Evolutionary conservation across 2,888 invertebrate species (phyloP), one percentile per base, ranked within the genome.

Genomic region (Cryptocheilus praepositus): DNA sequence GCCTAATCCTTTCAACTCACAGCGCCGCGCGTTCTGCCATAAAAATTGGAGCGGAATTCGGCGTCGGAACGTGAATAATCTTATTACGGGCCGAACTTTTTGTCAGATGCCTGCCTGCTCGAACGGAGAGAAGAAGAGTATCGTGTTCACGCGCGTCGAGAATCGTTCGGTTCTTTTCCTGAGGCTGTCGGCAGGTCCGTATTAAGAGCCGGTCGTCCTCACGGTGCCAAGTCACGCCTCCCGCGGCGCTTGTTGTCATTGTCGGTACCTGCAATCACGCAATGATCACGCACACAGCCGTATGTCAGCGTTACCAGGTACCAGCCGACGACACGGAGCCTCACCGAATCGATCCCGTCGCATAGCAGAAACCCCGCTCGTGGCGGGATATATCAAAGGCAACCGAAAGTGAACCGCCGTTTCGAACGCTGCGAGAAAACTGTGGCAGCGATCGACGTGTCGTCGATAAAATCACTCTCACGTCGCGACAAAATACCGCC

Each of bases 161-260:
- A 36, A 7, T 11, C 49, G 49, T n/a, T 36, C 49, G 11, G 49
- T 59, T 66, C 71, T 61, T 73, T 64, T 64, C 65, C 60, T 64
- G 68, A 70, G 79, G 77, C 83, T 85, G 86, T 86, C 86, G 86
- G 85, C 86, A 76, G 79, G 82, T 84, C 67, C 74, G 77, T 52
- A 67, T 77, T 71, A 74, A 77, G 71, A 61, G 57, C 58, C 66
- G 45, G 51, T 21, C 61, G 64, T 76, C 70, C 69, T 67, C 45
- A 53, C 70, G 61, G 21, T 84, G 85, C 83, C 82, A 81, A 86
- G 87, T 88, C 88, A 88, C 83, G 84, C 85, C 83, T 81, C 88
- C 87, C 76, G 87, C 77, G 79, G 87, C 54, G 87, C 79, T 82
- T 85, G 86, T 85, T 87, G 88, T 88, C 88, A 87, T 88, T 88